Percentiles rank a stretch among this genome's conserved stretches.
Evolutionary conservation across 2,113 vertebrate species (phyloP).

Genomic region (Eclectus roratus): DNA sequence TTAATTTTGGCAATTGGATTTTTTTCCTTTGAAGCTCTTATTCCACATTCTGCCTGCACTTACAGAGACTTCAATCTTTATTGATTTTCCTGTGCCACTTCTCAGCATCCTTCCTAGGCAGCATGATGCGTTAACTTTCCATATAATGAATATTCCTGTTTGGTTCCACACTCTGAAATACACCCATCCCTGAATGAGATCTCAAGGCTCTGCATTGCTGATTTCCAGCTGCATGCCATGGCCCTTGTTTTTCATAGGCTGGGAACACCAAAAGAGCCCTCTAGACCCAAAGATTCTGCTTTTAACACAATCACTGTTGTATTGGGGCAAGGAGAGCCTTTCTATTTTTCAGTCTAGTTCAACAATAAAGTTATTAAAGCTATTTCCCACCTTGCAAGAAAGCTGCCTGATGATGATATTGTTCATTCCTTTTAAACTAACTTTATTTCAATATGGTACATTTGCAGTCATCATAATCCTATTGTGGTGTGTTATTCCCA

Average conservation of each 20-base stretch:
- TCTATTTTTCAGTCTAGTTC: neutral
- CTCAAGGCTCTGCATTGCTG: constrained; percentile 9
- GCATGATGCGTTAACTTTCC: constrained; percentile 46
- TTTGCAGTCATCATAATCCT: constrained; percentile 28
- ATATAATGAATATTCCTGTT: constrained; percentile 49
- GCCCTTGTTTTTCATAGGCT: neutral
- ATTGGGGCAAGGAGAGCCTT: neutral
- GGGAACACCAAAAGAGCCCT: neutral
- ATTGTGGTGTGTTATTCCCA: constrained; percentile 27
- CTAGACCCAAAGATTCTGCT: neutral
- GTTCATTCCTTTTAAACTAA: constrained; percentile 33
- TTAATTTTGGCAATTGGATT: neutral
- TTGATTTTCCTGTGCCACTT: constrained; percentile 31
- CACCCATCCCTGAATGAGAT: neutral
- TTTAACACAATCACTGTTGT: constrained; percentile 19
- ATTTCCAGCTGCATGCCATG: neutral
- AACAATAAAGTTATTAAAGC: constrained; percentile 21
- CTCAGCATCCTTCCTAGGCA: constrained; percentile 16
- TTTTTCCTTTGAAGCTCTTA: constrained; percentile 3
- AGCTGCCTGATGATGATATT: constrained; percentile 4
- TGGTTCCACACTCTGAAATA: constrained; percentile 18
- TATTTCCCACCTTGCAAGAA: neutral
- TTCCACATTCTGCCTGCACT: constrained; percentile 11
- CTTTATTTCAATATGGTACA: constrained; percentile 27
- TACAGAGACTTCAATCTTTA: constrained; percentile 14